Evolutionary conservation across 2,113 vertebrate species (phyloP), one percentile per base, ranked within the genome.

Genomic region (Hiodon alosoides): DNA sequence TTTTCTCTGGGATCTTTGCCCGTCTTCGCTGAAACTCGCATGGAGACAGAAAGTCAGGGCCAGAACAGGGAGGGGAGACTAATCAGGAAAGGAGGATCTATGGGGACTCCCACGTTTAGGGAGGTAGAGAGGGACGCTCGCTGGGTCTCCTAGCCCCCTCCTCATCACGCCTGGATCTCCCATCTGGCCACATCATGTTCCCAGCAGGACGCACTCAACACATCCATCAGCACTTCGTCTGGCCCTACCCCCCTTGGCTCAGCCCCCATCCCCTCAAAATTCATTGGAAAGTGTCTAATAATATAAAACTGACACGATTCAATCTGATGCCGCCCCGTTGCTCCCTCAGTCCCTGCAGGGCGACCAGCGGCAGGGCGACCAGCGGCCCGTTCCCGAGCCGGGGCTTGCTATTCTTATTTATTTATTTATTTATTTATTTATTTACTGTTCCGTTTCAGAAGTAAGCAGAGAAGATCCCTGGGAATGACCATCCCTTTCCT

Each of bases 211-310:
- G 79, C 80, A 82, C 79, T 79, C 47, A 8, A 79, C 74, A 76
- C 80, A 81, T 81, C 81, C 77, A 64, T 85, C 85, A 81, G 68
- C 71, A 64, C 71, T 74, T 52, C 53, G 17, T 85, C 67, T 73
- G 80, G 81, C 81, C 80, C 84, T 59, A n/a, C 48, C 51, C 67
- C 31, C 48, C 67, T 9, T 76, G 4, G n/a, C 65, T 47, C 69
- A 11, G 7, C 73, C n/a, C 5, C 77, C 78, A 62, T 2, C 13
- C 74, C 79, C 67, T 77, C 74, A 55, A 70, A 79, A 84, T 88
- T 83, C 81, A 84, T 80, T 54, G 80, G 62, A 81, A 86, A 82
- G 51, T 80, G 81, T 84, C 80, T 82, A 80, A 83, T 84, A 87
- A 85, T 80, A 47, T 72, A 71, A 84, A 85, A 84, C 75, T 81